Percentiles rank a stretch among this genome's conserved stretches.
Evolutionary conservation across 2,113 vertebrate genomes (phyloP).

Genomic region (Istiophorus platypterus): DNA sequence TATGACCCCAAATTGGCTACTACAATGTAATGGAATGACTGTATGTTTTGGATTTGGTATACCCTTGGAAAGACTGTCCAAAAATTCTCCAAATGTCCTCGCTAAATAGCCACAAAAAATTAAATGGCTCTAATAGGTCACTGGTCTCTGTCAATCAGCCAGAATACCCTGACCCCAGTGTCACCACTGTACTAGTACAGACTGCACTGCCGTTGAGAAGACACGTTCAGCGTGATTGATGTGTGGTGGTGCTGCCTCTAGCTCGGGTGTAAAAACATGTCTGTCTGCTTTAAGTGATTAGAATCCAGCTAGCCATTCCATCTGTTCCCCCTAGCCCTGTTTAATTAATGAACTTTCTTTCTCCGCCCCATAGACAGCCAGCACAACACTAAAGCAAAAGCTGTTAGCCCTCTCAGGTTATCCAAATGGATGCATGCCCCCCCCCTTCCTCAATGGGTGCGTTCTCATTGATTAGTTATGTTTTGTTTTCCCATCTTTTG

Average conservation of each 20-base stretch:
- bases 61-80: neutral
- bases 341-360: constrained; percentile 98
- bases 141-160: constrained; percentile 25
- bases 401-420: constrained; percentile 88
- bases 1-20: constrained; percentile 16
- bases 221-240: constrained; percentile 78
- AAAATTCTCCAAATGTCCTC: neutral
- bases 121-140: neutral
- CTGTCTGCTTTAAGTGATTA: constrained; percentile 92
- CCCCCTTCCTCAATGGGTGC: constrained; percentile 74
- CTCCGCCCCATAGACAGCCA: constrained; percentile 84
- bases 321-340: constrained; percentile 93
- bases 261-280: constrained; percentile 78
- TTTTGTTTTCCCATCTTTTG: constrained; percentile 80
- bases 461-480: constrained; percentile 84
- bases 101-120: neutral
- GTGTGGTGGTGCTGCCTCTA: constrained; percentile 63
- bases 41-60: neutral
- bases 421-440: constrained; percentile 85
- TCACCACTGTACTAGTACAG: constrained; percentile 28
- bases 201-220: constrained; percentile 53
- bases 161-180: constrained; percentile 32
- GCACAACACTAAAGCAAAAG: constrained; percentile 85
- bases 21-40: constrained; percentile 34
- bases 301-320: constrained; percentile 94